Base-by-base conservation (phyloP, 2,888 invertebrate species). In the Bombylius major region DNA sequence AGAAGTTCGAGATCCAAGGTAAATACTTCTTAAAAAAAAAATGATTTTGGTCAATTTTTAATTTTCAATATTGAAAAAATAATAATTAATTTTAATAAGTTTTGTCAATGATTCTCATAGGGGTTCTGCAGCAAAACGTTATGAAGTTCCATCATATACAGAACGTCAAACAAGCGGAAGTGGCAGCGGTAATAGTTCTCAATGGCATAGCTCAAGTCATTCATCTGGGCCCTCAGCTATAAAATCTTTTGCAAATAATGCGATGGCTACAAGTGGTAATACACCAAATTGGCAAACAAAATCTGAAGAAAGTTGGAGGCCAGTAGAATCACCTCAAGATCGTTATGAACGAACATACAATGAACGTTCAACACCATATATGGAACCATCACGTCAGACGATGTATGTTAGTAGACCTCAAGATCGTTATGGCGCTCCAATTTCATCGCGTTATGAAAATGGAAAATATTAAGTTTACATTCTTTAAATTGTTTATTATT, bases 301-400 rank as follows among this genome's bases (percentile, higher is more conserved):
- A 59, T 65, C 70, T 0, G 65, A 65, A 39, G 65, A 65, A 51
- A 65, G 61, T 55, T 73, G 73, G 72, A 68, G 73, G 13, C 64
- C 67, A 12, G 62, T 72, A 57, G 66, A 67, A 32, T 63, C 70
- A 5, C 59, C 65, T 4, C 71, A 71, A 57, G 70, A 72, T 60
- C 72, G 74, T 36, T 74, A 73, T 56, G 74, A 74, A 61, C 69
- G 74, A 49, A 70, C 70, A 11, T 74, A 73, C 55, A 74, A 73
- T 62, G 74, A 74, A 59, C 70, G 74, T 23, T 69, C 71, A 4
- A 69, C 71, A 4, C 62, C 61, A 5, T 65, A 64, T 58, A 68
- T 71, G 54, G 66, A 68, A 47, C 62, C 65, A 39, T 62, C 67
- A 36, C 63, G 69, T 13, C 64, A 64, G 50, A 58, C 57, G 42